Percentiles rank a stretch among this genome's conserved stretches.
Conservation (phyloP, 2,888 invertebrate genomes). For the Cacoxenus indagator region DNA sequence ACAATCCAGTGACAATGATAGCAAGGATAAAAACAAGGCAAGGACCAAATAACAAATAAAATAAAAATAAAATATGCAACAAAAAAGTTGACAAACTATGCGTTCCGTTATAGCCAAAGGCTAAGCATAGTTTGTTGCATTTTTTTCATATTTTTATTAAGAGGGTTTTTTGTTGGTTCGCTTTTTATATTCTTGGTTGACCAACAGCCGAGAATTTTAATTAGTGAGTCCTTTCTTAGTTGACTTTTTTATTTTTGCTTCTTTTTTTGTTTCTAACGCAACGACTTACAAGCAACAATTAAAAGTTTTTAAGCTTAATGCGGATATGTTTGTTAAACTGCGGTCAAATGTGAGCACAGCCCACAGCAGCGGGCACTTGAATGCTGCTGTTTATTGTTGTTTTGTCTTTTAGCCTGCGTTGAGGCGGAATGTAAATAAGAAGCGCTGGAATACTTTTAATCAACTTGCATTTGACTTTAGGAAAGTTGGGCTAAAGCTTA, state of each 20-base stretch:
- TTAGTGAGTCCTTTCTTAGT: slow-evolving; percentile 49
- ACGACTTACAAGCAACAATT: slow-evolving; percentile 56
- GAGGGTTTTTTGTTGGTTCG: slow-evolving; percentile 31
- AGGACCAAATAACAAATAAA: neutral
- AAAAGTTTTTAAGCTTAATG: slow-evolving; percentile 64
- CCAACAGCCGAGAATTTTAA: slow-evolving; percentile 63
- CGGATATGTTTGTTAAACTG: slow-evolving; percentile 65
- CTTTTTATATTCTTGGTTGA: slow-evolving; percentile 47
- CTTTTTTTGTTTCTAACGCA: slow-evolving; percentile 1
- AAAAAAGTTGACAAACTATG: neutral
- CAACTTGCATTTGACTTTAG: slow-evolving; percentile 1
- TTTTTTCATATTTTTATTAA: slow-evolving; percentile 4
- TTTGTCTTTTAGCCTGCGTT: neutral
- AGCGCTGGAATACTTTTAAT: neutral
- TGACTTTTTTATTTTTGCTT: neutral
- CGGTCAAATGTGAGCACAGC: slow-evolving; percentile 33
- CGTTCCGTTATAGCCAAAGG: neutral
- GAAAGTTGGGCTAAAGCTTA: slow-evolving; percentile 15
- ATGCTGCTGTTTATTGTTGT: neutral
- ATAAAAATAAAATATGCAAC: neutral
- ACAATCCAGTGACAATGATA: neutral
- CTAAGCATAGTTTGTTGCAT: neutral
- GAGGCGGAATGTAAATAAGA: neutral
- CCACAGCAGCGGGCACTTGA: neutral
- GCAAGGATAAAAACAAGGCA: neutral